Evolutionary conservation across 2,888 invertebrate genomes (phyloP).

Genomic region (Callosobruchus maculatus): DNA sequence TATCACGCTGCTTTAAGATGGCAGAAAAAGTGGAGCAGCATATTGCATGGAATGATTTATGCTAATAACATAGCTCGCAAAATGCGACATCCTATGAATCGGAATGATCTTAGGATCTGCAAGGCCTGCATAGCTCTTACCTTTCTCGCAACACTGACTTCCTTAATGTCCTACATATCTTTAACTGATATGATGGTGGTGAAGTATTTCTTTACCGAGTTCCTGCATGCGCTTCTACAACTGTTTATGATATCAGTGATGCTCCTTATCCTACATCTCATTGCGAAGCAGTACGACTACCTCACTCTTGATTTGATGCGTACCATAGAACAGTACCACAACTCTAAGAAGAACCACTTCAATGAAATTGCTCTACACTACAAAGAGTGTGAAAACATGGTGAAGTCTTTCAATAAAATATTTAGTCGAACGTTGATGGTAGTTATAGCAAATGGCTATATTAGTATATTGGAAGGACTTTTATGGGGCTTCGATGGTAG

Average conservation of each 20-base stretch:
- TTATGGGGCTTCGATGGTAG: too few relatives aligned
- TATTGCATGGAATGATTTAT: neutral
- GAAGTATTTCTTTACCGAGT: neutral
- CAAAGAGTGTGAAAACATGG: neutral
- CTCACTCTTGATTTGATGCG: neutral
- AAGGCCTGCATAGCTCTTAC: neutral
- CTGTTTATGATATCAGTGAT: neutral
- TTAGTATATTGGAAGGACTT: too few relatives aligned
- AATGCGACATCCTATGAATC: neutral
- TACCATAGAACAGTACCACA: neutral
- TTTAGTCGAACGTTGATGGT: too few relatives aligned
- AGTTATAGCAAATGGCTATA: too few relatives aligned
- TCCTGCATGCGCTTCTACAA: neutral
- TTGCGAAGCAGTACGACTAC: neutral
- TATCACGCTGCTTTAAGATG: neutral
- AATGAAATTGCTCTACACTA: neutral
- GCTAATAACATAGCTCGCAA: neutral
- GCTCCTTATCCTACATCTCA: neutral
- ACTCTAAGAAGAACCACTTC: neutral
- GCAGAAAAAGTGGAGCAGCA: neutral
- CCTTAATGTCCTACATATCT: neutral
- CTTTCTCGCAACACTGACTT: neutral
- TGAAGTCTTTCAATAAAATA: neutral
- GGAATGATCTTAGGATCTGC: neutral
- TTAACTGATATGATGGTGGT: neutral